Evolutionary conservation across 1,140 invertebrate species (phyloP).

Genomic region (Aphaenogaster ashmeadi): DNA sequence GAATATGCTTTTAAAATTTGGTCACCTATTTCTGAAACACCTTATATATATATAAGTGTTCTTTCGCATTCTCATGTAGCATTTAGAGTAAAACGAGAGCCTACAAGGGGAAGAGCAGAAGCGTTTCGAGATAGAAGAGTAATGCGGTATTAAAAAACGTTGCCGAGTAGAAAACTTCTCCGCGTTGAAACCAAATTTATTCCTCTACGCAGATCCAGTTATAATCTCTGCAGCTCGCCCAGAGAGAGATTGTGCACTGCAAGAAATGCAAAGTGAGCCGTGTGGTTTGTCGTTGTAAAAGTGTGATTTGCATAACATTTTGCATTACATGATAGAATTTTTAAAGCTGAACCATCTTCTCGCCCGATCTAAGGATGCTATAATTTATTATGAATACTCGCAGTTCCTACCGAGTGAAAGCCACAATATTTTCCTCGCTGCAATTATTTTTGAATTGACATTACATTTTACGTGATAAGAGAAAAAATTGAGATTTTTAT

Average conservation of each 20-base stretch:
- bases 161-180: conserved; percentile 40
- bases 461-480: neutral
- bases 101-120: conserved; percentile 33
- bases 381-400: conserved; percentile 38
- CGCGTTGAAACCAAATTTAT: conserved; percentile 56
- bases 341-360: conserved; percentile 7
- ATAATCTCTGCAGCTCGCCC: conserved; percentile 46
- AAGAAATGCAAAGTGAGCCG: conserved; percentile 38
- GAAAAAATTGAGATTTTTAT: neutral
- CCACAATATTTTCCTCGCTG: neutral
- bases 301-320: conserved; percentile 52
- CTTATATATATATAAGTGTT: neutral
- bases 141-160: conserved; percentile 49
- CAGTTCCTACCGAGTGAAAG: neutral
- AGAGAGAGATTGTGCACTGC: conserved; percentile 33
- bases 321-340: conserved; percentile 47
- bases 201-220: conserved; percentile 57
- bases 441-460: neutral
- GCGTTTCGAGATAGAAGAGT: conserved; percentile 39
- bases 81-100: conserved; percentile 52
- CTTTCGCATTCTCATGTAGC: conserved; percentile 21
- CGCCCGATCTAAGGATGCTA: neutral
- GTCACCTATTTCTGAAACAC: no score
- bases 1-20: no score
- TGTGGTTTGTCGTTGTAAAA: conserved; percentile 41